Percentiles rank a stretch among this genome's conserved stretches.
These are phyloP conservation scores for Epizoanthus illoricatus DNA, from an alignment of 92 coral and sea anemone species.

Conservation along the genomic window DNA sequence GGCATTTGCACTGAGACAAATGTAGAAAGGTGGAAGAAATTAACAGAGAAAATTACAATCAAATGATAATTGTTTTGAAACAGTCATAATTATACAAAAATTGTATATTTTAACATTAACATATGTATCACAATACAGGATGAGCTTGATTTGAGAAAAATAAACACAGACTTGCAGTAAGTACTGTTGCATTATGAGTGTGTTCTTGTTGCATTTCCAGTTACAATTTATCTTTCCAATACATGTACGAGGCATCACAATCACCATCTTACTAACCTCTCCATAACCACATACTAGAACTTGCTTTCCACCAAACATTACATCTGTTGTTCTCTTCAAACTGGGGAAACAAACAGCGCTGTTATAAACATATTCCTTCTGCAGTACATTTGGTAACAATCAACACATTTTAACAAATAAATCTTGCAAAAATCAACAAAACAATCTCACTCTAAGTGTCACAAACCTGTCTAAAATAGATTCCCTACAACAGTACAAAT, in stretches of 20 bases:
- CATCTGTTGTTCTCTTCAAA: slow-evolving; percentile 99
- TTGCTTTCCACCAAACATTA: slow-evolving; percentile 99
- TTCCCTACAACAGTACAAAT: slow-evolving; percentile 98
- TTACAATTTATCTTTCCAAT: not conserved
- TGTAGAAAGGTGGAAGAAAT: too few relatives aligned
- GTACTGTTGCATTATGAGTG: too few relatives aligned
- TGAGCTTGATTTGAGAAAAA: too few relatives aligned
- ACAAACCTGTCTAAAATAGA: slow-evolving; percentile 96
- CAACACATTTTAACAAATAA: not conserved
- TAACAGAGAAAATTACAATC: too few relatives aligned
- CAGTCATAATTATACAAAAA: too few relatives aligned
- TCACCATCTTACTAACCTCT: slow-evolving; percentile 64
- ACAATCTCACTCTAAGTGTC: not conserved
- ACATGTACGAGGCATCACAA: not conserved
- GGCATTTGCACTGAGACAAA: too few relatives aligned
- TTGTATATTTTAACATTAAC: too few relatives aligned
- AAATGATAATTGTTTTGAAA: too few relatives aligned
- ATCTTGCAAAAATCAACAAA: not conserved
- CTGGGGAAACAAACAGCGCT: slow-evolving; percentile 36
- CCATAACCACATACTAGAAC: slow-evolving; percentile 99
- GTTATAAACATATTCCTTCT: not conserved
- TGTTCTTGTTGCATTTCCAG: too few relatives aligned
- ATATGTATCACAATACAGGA: too few relatives aligned
- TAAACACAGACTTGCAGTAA: too few relatives aligned
- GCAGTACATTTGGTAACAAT: not conserved